Percentiles rank a stretch among this genome's conserved stretches.
phyloP scores from a whole-genome alignment of 2,888 invertebrate species.

The Belgica antarctica region DNA sequence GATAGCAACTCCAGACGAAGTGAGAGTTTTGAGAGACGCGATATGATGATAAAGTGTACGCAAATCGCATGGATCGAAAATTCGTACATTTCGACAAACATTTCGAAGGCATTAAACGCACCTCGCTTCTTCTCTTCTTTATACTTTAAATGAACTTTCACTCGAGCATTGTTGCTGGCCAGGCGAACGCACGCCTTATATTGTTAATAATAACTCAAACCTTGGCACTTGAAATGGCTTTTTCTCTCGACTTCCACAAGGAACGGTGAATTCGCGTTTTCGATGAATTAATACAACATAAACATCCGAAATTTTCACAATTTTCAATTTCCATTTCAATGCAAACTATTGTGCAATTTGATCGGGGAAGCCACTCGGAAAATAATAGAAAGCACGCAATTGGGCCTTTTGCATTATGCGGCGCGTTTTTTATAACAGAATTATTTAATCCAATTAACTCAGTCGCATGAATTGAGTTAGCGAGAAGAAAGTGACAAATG shows the following conservation, averaged over 20 bases:
- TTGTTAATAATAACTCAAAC: slow-evolving; percentile 10
- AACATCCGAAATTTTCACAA: too few relatives aligned
- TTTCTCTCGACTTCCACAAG: neutral
- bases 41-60: neutral
- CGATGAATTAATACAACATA: too few relatives aligned
- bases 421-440: neutral
- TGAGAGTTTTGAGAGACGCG: slow-evolving; percentile 12
- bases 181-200: neutral
- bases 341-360: slow-evolving; percentile 33
- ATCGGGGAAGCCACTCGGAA: neutral
- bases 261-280: too few relatives aligned
- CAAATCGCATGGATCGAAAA: slow-evolving; percentile 19
- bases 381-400: slow-evolving; percentile 23
- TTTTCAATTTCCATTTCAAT: too few relatives aligned
- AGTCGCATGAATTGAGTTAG: neutral
- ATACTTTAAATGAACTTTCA: slow-evolving; percentile 23
- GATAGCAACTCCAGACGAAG: neutral
- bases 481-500: neutral
- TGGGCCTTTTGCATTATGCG: neutral
- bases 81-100: slow-evolving; percentile 11
- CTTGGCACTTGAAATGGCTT: neutral
- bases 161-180: slow-evolving; percentile 12
- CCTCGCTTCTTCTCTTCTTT: slow-evolving; percentile 17
- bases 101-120: slow-evolving; percentile 4
- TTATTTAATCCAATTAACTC: neutral